These are phyloP conservation scores for Tiliqua scincoides DNA, from an alignment of 2,113 vertebrate species.

Conservation along the genomic window DNA sequence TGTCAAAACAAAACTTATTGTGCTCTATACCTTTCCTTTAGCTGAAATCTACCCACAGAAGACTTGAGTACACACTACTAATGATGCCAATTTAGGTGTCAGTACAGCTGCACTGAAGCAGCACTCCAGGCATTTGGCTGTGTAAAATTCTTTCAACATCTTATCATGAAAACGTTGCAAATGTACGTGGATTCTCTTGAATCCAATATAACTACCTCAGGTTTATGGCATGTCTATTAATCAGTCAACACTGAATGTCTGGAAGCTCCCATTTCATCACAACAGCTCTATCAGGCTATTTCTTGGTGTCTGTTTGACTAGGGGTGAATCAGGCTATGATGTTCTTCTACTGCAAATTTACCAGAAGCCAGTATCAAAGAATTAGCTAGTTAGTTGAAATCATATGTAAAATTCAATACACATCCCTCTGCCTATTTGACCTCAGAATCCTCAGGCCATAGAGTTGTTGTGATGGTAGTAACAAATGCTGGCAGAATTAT, in stretches of 20 bases:
- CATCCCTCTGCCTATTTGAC: neutral
- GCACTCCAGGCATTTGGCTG: neutral
- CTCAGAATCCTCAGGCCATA: neutral
- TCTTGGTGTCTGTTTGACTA: neutral
- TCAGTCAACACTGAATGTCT: neutral
- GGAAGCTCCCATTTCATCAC: neutral
- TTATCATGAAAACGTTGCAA: constrained; percentile 1
- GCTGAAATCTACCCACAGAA: neutral
- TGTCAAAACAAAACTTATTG: neutral
- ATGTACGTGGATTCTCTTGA: neutral
- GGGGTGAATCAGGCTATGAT: no score
- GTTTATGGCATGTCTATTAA: neutral
- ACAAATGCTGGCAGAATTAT: neutral
- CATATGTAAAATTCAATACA: neutral
- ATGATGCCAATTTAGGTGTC: neutral
- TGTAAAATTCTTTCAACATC: neutral
- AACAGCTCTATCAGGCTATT: neutral
- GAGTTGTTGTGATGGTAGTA: neutral
- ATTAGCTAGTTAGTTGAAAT: neutral
- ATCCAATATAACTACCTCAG: neutral
- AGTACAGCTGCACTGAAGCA: neutral
- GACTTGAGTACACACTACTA: neutral
- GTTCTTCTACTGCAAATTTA: neutral
- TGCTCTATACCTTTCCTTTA: neutral
- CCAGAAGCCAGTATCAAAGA: neutral